Conservation (phyloP, 1,140 invertebrate genomes). For the Chelonus insularis region DNA sequence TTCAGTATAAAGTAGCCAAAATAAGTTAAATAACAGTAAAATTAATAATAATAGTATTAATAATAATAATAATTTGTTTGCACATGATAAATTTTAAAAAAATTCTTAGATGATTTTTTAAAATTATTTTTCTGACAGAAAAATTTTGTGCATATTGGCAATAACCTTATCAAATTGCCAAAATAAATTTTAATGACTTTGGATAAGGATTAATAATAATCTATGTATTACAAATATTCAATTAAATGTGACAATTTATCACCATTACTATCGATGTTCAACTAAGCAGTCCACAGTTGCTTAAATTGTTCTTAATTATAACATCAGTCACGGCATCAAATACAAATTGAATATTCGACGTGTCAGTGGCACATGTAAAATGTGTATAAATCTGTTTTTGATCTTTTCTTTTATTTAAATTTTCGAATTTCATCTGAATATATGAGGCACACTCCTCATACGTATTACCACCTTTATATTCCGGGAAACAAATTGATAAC, state of each 20-base stretch:
- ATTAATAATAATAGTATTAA: no score
- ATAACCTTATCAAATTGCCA: background rate
- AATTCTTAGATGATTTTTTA: background rate
- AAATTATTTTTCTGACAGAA: background rate
- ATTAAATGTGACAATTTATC: background rate
- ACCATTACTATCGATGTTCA: conserved; percentile 34
- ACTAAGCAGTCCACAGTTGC: conserved; percentile 80
- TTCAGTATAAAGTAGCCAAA: no score
- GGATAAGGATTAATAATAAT: background rate
- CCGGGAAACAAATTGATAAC: conserved; percentile 93
- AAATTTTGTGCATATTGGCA: background rate
- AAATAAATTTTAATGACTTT: background rate
- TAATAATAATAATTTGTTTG: no score
- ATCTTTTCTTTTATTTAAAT: conserved; percentile 82
- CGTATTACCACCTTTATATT: conserved; percentile 84
- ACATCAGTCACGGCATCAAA: conserved; percentile 92
- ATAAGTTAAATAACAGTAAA: no score
- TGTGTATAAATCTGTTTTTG: conserved; percentile 92
- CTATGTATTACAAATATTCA: background rate
- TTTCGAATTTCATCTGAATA: conserved; percentile 88
- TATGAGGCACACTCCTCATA: conserved; percentile 87
- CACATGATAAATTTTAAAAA: no score
- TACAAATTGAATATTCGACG: conserved; percentile 89
- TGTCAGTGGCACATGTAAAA: conserved; percentile 91
- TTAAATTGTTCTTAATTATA: conserved; percentile 91